A percentile compares a stretch with the other conserved stretches of the same genome.
Evolutionary conservation across 92 coral and sea anemone genomes (phyloP).

Genomic region (Porites lobata): DNA sequence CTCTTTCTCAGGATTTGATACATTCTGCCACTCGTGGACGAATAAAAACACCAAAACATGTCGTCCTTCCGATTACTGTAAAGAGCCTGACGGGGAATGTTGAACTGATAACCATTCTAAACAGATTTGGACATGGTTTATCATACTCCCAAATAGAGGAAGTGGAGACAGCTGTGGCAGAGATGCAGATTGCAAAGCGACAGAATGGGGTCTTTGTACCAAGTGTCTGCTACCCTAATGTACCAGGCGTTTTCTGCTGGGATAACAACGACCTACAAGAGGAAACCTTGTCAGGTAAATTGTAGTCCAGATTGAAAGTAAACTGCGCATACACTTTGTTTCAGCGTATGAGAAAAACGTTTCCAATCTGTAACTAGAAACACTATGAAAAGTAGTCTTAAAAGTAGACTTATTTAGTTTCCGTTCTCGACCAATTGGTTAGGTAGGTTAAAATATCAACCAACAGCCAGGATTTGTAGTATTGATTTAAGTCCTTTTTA

Average conservation of each 20-base stretch:
- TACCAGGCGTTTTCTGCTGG: conserved; percentile 72
- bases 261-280: conserved; percentile 76
- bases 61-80: conserved; percentile 53
- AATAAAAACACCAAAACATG: conserved; percentile 39
- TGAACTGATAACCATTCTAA: conserved; percentile 48
- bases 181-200: conserved; percentile 54
- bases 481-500: neutral
- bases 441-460: too few relatives aligned
- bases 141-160: conserved; percentile 64
- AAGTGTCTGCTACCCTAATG: conserved; percentile 43
- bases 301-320: too few relatives aligned
- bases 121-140: conserved; percentile 55
- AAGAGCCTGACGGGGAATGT: conserved; percentile 68
- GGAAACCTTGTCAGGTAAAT: conserved; percentile 69
- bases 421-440: too few relatives aligned
- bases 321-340: too few relatives aligned
- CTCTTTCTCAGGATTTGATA: neutral
- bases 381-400: too few relatives aligned
- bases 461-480: too few relatives aligned
- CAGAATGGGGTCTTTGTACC: conserved; percentile 63
- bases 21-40: conserved; percentile 58
- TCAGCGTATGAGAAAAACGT: too few relatives aligned
- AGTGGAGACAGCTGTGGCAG: conserved; percentile 76
- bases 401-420: too few relatives aligned
- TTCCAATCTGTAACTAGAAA: too few relatives aligned